Percentiles rank a stretch among this genome's conserved stretches.
These are phyloP conservation scores for Sesia apiformis DNA, from an alignment of 2,888 invertebrate genomes.

Conservation along the genomic window DNA sequence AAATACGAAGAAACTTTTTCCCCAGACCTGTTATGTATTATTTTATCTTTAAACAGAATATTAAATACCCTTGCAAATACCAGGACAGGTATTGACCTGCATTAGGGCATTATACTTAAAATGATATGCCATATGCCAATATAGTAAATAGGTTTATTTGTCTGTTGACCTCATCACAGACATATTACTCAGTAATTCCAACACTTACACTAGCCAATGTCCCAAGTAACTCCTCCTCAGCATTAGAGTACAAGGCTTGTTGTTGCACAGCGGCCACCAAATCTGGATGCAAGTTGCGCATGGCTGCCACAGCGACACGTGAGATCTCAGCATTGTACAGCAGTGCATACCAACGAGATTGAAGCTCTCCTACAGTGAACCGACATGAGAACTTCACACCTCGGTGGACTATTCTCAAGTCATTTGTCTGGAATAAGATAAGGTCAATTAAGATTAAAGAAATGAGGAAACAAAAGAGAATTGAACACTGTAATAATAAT, in stretches of 20 bases:
- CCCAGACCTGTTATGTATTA: no score
- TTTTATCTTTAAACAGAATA: no score
- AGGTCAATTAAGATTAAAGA: no score
- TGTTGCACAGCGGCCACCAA: conserved; percentile 90
- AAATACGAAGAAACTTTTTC: no score
- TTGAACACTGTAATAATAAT: no score
- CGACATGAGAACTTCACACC: conserved; percentile 97
- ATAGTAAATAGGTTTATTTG: not conserved
- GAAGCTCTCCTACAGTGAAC: conserved; percentile 93
- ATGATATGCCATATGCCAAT: no score
- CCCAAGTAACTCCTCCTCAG: conserved; percentile 90
- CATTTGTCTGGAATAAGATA: conserved; percentile 76
- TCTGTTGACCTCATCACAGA: not conserved
- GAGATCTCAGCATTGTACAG: conserved; percentile 96
- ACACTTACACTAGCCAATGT: conserved; percentile 80
- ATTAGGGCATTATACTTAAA: no score
- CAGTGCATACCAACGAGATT: conserved; percentile 96
- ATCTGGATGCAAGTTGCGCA: conserved; percentile 95
- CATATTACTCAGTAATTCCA: not conserved
- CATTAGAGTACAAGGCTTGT: conserved; percentile 90
- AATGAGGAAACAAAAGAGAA: no score
- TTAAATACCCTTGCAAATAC: no score
- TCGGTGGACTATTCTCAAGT: conserved; percentile 86
- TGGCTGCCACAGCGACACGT: conserved; percentile 91
- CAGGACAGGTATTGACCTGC: no score